Base-by-base conservation (phyloP, 2,113 vertebrate genomes). In the Lanius ludovicianus region DNA sequence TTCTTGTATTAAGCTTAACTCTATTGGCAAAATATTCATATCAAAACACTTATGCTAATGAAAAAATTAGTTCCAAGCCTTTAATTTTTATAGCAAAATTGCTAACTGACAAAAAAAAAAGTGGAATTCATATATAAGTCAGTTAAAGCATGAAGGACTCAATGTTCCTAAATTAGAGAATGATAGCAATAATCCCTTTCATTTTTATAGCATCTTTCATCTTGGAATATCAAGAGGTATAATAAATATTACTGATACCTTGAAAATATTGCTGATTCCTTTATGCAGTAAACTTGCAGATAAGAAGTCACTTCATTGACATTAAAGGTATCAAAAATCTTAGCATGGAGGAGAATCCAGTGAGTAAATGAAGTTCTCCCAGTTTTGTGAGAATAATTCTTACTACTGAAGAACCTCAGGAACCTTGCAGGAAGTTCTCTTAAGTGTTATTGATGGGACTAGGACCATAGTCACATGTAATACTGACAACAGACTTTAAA, bases 11-110 rank as follows among this genome's bases (percentile, higher is more conserved):
- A 97, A 96, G 94, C 31, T 44, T 46, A 94, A 94, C 82, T 90
- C 11, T 80, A 89, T 41, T 24, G 83, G 84, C 76, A 97, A 95
- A 96, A 96, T 94, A 96, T 86, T 97, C 75, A 94, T 91, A 89
- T 96, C 79, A 96, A 96, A 97, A 96, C 87, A 96, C 44, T 97
- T 96, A 91, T 33, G 64, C 46, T 98, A 97, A 97, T 95, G 77
- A 96, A 97, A 98, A 69, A 84, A 92, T 89, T 83, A 95, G 75
- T 96, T 96, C 83, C 77, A 89, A 93, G 39, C 21, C 42, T 95
- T 92, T 94, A 70, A 59, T 90, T 97, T 97, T 97, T 67, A 91
- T 71, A 90, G 62, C 47, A 70, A 77, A 90, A 49, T 89, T 96
- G 78, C 69, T 91, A 89, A 97, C 85, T 65, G 87, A 95, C 19